Percentiles rank a stretch among this genome's conserved stretches.
Conservation (phyloP, 1,140 invertebrate species). For the Harlomillsia oculata region DNA sequence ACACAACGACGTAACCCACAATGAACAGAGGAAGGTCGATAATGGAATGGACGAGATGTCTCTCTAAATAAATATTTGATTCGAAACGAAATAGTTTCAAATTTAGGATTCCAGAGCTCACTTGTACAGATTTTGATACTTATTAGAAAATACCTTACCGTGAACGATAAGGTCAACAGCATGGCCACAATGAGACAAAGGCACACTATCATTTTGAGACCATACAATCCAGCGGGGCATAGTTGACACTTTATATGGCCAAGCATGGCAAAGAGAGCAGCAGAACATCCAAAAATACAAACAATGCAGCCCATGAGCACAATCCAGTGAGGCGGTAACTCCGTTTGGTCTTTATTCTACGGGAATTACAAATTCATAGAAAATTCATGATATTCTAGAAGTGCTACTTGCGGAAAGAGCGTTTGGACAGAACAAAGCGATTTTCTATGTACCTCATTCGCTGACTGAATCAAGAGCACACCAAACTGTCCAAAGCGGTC, state of each 20-base stretch:
- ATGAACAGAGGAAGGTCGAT: slow-evolving; percentile 19
- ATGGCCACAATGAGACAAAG: slow-evolving; percentile 18
- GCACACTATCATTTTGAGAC: slow-evolving; percentile 21
- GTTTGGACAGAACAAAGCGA: too few species aligned
- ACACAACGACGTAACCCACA: slow-evolving; percentile 18
- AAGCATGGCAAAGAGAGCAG: slow-evolving; percentile 12
- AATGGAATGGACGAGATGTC: slow-evolving; percentile 17
- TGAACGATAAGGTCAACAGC: slow-evolving; percentile 22
- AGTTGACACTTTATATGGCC: slow-evolving; percentile 13
- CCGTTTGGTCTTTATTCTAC: not conserved
- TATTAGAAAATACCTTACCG: too few species aligned
- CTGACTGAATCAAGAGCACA: not conserved
- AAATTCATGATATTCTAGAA: too few species aligned
- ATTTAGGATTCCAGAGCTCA: too few species aligned
- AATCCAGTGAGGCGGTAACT: slow-evolving; percentile 17
- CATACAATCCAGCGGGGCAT: slow-evolving; percentile 8
- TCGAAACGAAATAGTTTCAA: too few species aligned
- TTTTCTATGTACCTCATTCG: slow-evolving; percentile 6
- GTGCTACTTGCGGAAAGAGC: too few species aligned
- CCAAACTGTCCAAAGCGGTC: slow-evolving; percentile 20
- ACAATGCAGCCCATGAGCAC: slow-evolving; percentile 14
- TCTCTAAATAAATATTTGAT: too few species aligned
- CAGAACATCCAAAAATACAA: slow-evolving; percentile 8
- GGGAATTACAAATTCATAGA: too few species aligned
- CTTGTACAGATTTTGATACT: too few species aligned